Evolutionary conservation across 2,888 invertebrate genomes (phyloP).

Genomic region (Encarsia formosa): DNA sequence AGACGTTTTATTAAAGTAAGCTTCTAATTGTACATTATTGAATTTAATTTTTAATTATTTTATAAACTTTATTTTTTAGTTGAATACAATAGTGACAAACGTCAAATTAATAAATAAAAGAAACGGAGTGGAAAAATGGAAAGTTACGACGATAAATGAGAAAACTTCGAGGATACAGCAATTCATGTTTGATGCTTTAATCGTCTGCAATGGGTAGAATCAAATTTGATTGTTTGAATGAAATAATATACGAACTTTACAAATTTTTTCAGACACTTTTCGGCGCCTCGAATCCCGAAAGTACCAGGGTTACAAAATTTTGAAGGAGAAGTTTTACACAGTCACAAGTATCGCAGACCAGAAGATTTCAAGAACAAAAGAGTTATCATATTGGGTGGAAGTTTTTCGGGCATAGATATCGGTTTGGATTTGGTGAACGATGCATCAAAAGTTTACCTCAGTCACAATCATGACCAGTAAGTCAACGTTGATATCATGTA

Average conservation of each 20-base stretch:
- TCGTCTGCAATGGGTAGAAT: slow-evolving; percentile 66
- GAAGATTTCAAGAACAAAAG: slow-evolving; percentile 57
- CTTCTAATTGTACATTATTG: no score
- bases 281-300: slow-evolving; percentile 53
- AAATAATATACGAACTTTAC: no score
- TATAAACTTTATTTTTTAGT: no score
- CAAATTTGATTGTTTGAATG: no score
- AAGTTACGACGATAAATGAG: slow-evolving; percentile 52
- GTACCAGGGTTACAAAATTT: slow-evolving; percentile 54
- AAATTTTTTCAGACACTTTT: no score
- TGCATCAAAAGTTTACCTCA: slow-evolving; percentile 55
- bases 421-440: slow-evolving; percentile 59
- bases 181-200: slow-evolving; percentile 60
- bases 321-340: slow-evolving; percentile 64
- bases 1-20: slow-evolving; percentile 63
- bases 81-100: slow-evolving; percentile 52
- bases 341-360: slow-evolving; percentile 69
- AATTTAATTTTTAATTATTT: no score
- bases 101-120: no score
- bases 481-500: no score
- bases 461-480: slow-evolving; percentile 57
- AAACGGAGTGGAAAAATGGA: slow-evolving; percentile 54
- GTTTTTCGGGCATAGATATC: slow-evolving; percentile 72
- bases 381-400: slow-evolving; percentile 68
- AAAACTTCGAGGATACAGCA: slow-evolving; percentile 49